Evolutionary conservation across 1,140 invertebrate species (phyloP).

Genomic region (Nasonia longicornis): DNA sequence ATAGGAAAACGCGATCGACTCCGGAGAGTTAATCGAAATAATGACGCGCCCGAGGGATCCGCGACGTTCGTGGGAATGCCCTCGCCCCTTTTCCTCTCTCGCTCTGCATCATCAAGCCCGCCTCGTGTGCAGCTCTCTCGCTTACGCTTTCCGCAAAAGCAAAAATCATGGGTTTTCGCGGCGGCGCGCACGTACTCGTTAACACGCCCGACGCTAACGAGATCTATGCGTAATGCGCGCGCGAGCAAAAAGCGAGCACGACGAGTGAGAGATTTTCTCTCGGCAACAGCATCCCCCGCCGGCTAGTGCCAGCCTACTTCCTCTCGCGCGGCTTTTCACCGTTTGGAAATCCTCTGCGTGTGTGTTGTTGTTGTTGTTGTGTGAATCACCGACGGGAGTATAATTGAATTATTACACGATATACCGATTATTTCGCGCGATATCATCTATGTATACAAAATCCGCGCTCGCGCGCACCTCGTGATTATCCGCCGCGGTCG

Average conservation of each 20-base stretch:
- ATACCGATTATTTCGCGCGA: neutral
- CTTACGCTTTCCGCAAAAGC: constrained; percentile 19
- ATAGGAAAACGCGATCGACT: neutral
- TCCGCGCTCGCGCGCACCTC: neutral
- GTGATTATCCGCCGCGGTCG: neutral
- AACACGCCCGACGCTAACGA: constrained; percentile 39
- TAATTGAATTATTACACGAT: neutral
- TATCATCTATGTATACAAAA: constrained; percentile 1
- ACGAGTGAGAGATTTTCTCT: neutral
- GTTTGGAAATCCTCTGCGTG: too few relatives aligned
- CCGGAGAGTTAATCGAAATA: constrained; percentile 35
- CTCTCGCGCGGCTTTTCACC: neutral
- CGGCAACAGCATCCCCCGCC: neutral
- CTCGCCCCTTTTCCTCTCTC: neutral
- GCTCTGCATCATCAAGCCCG: neutral
- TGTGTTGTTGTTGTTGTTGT: neutral
- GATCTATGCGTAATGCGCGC: constrained; percentile 45
- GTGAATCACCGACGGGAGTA: neutral
- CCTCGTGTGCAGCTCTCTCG: neutral
- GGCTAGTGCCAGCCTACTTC: neutral
- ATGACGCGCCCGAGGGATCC: constrained; percentile 19
- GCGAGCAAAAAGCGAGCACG: neutral
- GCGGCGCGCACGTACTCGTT: constrained; percentile 13
- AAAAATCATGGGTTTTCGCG: constrained; percentile 29
- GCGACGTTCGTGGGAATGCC: constrained; percentile 37